Percentiles rank a stretch among this genome's conserved stretches.
These are phyloP conservation scores for Rhinella marina DNA, from an alignment of 2,797 vertebrate genomes.

Conservation along the genomic window DNA sequence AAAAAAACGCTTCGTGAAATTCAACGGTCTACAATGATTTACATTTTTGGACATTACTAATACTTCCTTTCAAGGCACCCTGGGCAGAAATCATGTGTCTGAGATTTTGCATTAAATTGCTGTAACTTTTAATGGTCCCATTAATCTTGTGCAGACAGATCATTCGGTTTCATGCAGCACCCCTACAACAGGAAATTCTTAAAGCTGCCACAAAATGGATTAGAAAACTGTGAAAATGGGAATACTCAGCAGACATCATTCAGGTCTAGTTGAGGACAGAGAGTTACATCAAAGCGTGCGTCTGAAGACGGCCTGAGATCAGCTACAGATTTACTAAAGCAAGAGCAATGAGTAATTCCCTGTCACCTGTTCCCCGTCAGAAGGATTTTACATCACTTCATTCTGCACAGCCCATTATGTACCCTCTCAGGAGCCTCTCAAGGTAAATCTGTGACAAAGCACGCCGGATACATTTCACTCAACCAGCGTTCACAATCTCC, in stretches of 20 bases:
- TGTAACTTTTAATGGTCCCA: constrained; percentile 53
- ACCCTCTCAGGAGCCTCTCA: constrained; percentile 17
- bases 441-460: constrained; percentile 46
- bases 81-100: constrained; percentile 33
- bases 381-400: constrained; percentile 47
- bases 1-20: constrained; percentile 19
- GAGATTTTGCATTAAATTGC: constrained; percentile 43
- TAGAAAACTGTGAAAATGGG: constrained; percentile 59
- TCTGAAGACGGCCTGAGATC: constrained; percentile 48
- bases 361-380: constrained; percentile 56
- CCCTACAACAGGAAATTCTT: constrained; percentile 58
- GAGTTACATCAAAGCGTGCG: constrained; percentile 54
- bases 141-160: constrained; percentile 61
- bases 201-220: constrained; percentile 56
- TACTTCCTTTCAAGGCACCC: constrained; percentile 41
- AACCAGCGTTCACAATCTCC: neutral
- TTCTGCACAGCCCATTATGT: constrained; percentile 43
- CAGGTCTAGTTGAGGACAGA: constrained; percentile 58
- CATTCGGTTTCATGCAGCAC: constrained; percentile 33
- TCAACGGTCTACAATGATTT: constrained; percentile 9
- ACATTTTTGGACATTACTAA: constrained; percentile 47
- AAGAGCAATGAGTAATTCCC: constrained; percentile 32
- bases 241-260: constrained; percentile 66
- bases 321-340: constrained; percentile 40
- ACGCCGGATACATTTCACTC: constrained; percentile 29